Base-by-base conservation (phyloP, 2,797 vertebrate genomes). In the Gobio occitaniae region DNA sequence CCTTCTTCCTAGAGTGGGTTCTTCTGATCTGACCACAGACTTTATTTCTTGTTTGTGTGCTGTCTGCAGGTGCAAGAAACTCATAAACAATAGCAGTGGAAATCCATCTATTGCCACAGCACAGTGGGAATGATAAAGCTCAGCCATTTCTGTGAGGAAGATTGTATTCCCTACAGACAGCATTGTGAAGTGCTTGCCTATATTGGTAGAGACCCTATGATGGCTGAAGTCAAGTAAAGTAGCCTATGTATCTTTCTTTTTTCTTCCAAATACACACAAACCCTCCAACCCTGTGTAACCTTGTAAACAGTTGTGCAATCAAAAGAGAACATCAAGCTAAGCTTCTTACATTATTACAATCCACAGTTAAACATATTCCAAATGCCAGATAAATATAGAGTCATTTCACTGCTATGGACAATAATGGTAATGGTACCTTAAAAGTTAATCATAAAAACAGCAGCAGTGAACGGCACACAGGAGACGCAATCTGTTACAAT, bases 41-140 rank as follows among this genome's bases (percentile, higher is more conserved):
- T 76, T 52, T 21, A n/a, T 76, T 56, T 76, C 29, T 56, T 76
- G 72, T 38, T 36, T 75, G 72, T 54, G 72, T 54, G 50, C 4
- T 21, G 72, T 54, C 50, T 54, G 17, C 16, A 75, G 17, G 17
- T 3, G 16, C 16, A 56, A 32, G 50, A 13, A 54, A 76, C 19
- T 76, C 17, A 54, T 36, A 76, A 76, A 76, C 50, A 13, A 74
- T 17, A 32, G 71, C 11, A 3, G 17, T 56, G 32, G 21, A 76
- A 56, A 56, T n/a, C 50, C 50, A 56, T 56, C 50, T 6, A 38
- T n/a, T 56, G 5, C 17, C 32, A 76, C 74, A 76, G 50, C 74
- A 76, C 50, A 56, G 74, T 76, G 19, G 29, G 19, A 38, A n/a
- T n/a, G n/a, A 36, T 16, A 56, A 3, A 56, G 50, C 32, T 38